phyloP scores from a whole-genome alignment of 2,888 invertebrate genomes.

The Zaprionus bogoriensis region DNA sequence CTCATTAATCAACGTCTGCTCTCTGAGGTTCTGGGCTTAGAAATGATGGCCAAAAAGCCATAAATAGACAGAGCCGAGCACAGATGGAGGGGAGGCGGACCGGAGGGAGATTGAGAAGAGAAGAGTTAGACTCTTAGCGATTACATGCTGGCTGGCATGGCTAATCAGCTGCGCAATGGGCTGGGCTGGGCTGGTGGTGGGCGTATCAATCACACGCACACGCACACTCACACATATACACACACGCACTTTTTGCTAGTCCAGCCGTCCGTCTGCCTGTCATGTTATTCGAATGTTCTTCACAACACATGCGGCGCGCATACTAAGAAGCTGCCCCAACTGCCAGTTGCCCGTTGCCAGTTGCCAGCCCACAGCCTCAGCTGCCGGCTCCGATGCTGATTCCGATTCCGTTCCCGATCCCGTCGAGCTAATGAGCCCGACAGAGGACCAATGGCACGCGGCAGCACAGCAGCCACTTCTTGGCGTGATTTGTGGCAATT shows the following conservation, averaged over 20 bases:
- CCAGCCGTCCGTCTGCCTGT: conserved; percentile 40
- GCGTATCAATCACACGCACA: not conserved
- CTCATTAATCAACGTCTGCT: conserved; percentile 67
- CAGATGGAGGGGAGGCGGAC: not conserved
- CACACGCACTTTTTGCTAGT: not conserved
- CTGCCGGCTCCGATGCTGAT: no score
- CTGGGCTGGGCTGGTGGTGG: not conserved
- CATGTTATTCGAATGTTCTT: conserved; percentile 67
- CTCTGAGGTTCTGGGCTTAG: conserved; percentile 33
- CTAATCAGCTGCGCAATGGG: not conserved
- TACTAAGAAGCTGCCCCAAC: conserved; percentile 36
- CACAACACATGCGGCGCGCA: conserved; percentile 47
- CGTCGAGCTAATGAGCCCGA: no score
- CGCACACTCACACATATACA: not conserved
- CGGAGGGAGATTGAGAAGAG: not conserved
- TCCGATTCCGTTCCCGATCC: no score
- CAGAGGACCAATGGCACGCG: no score
- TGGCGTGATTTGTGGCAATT: conserved; percentile 57
- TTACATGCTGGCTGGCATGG: not conserved
- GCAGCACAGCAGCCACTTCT: not conserved
- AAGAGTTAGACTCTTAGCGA: not conserved
- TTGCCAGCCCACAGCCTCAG: no score
- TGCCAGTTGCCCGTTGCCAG: no score
- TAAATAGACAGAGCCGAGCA: not conserved
- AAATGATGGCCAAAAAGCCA: not conserved